A percentile compares a stretch with the other conserved stretches of the same genome.
Conservation (phyloP, 2,797 vertebrate genomes). For the Chelonia mydas region DNA sequence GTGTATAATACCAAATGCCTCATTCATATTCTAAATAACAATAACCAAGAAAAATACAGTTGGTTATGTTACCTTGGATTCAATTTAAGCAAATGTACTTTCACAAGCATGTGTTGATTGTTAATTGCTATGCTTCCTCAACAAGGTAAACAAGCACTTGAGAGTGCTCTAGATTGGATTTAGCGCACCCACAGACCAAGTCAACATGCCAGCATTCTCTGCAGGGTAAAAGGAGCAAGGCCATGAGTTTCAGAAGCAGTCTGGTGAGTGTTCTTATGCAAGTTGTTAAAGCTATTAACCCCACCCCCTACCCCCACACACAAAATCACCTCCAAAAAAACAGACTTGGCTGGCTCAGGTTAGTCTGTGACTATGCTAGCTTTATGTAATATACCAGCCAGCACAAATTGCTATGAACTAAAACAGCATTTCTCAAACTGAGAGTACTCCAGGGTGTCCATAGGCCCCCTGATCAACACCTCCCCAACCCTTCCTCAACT, state of each 20-base stretch:
- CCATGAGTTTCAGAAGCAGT: neutral
- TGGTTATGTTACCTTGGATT: slow-evolving; percentile 26
- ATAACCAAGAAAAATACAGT: neutral
- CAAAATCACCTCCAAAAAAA: neutral
- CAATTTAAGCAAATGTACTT: slow-evolving; percentile 3
- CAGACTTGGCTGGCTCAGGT: neutral
- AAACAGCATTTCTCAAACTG: too few relatives aligned
- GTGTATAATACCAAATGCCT: neutral
- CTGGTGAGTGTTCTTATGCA: neutral
- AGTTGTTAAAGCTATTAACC: neutral
- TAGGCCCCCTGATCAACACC: too few relatives aligned
- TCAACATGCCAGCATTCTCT: slow-evolving; percentile 10
- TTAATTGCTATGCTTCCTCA: slow-evolving; percentile 28
- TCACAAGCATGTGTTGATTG: slow-evolving; percentile 6
- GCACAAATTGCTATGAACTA: neutral
- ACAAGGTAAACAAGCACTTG: neutral
- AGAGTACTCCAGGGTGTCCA: too few relatives aligned
- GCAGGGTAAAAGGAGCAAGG: neutral
- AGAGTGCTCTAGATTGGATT: neutral
- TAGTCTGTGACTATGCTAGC: neutral
- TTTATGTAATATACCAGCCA: neutral
- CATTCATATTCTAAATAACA: slow-evolving; percentile 33
- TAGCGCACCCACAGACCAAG: neutral
- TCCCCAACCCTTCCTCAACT: too few relatives aligned
- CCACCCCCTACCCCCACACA: neutral